Conservation (phyloP, 2,888 invertebrate species). For the Ptilodon capucinus region DNA sequence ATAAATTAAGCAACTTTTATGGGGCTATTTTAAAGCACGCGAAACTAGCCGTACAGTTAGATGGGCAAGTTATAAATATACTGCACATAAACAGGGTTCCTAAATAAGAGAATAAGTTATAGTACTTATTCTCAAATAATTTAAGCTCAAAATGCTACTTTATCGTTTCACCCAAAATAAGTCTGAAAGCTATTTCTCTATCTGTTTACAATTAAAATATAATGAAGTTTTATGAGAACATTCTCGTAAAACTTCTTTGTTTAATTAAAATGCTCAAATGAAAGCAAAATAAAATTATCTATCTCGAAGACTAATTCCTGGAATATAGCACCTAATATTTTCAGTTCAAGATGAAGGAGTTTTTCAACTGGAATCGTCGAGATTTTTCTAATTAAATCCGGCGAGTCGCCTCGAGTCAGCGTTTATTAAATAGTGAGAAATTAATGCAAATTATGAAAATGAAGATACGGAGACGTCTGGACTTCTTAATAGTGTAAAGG, state of each 20-base stretch:
- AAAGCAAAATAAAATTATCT: not conserved
- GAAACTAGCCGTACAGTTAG: slow-evolving; percentile 16
- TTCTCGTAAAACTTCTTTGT: too few species aligned
- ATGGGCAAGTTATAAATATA: slow-evolving; percentile 4
- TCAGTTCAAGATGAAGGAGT: not conserved
- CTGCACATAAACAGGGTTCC: not conserved
- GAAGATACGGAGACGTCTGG: not conserved
- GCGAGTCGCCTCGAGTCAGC: not conserved
- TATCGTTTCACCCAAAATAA: too few species aligned
- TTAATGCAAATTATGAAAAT: not conserved
- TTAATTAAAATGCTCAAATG: not conserved
- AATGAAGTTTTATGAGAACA: too few species aligned
- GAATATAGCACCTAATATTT: slow-evolving; percentile 1
- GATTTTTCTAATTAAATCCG: slow-evolving; percentile 1
- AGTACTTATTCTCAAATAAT: too few species aligned
- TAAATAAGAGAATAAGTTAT: too few species aligned
- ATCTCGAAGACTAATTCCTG: not conserved
- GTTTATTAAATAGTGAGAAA: slow-evolving; percentile 1
- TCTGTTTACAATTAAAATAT: too few species aligned
- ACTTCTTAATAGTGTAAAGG: too few species aligned
- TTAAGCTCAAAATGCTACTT: too few species aligned
- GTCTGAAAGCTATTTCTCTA: too few species aligned
- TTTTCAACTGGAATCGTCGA: not conserved
- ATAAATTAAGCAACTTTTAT: slow-evolving; percentile 10
- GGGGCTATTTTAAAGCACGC: slow-evolving; percentile 29